Percentiles rank a stretch among this genome's conserved stretches.
Conservation (phyloP, 2,888 invertebrate genomes). For the Pharmacophagus antenor region DNA sequence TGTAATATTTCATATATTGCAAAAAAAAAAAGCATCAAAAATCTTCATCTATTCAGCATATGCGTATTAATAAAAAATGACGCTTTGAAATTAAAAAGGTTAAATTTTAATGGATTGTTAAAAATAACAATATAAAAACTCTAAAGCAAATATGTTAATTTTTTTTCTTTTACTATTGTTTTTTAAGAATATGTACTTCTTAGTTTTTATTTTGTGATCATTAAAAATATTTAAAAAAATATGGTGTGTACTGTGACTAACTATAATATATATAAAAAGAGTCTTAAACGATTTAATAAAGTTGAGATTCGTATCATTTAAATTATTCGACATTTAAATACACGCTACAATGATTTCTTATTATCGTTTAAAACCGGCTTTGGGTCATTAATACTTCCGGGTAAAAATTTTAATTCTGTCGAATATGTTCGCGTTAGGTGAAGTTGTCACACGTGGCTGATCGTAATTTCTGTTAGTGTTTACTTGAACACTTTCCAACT, state of each 20-base stretch:
- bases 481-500: constrained; percentile 34
- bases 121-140: too few relatives aligned
- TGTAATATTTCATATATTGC: too few relatives aligned
- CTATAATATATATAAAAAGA: neutral
- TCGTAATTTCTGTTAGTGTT: neutral
- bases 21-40: neutral
- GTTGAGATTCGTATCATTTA: neutral
- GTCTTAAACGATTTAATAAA: neutral
- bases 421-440: neutral
- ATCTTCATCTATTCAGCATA: too few relatives aligned
- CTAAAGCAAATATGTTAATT: too few relatives aligned
- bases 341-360: constrained; percentile 2
- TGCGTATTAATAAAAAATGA: too few relatives aligned
- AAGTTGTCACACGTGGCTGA: constrained; percentile 12
- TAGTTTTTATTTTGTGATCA: neutral
- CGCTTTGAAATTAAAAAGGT: too few relatives aligned
- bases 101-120: too few relatives aligned
- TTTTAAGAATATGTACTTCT: neutral
- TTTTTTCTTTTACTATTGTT: too few relatives aligned
- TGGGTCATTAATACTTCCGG: constrained; percentile 24
- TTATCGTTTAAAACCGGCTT: constrained; percentile 20
- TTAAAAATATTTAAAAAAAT: neutral
- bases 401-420: constrained; percentile 12
- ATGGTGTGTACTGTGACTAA: too few relatives aligned
- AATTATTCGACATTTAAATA: constrained; percentile 10